Evolutionary conservation across 2,113 vertebrate genomes (phyloP).

Genomic region (Potamarius usumacintae): DNA sequence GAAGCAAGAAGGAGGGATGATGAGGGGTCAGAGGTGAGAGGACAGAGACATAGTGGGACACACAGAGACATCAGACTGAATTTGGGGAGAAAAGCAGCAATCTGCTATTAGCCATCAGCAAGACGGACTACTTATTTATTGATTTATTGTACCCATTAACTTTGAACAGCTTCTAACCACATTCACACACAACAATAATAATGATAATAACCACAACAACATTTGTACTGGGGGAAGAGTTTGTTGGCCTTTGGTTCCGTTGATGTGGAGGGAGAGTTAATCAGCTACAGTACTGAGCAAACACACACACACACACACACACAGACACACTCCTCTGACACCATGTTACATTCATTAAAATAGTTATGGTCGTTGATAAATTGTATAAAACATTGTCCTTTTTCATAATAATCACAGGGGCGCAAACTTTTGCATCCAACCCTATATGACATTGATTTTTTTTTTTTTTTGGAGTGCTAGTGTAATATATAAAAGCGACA

Average conservation of each 20-base stretch:
- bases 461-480: not conserved
- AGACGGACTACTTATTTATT: too few species aligned
- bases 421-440: not conserved
- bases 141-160: too few species aligned
- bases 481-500: not conserved
- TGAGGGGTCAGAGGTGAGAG: slow-evolving; percentile 6
- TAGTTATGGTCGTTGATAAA: not conserved
- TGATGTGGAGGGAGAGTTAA: not conserved
- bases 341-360: not conserved
- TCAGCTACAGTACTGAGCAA: not conserved
- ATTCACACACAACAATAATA: too few species aligned
- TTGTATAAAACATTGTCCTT: not conserved
- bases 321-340: not conserved
- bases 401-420: not conserved
- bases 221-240: not conserved
- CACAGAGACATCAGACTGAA: not conserved
- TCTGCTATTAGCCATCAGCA: not conserved
- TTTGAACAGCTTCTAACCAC: too few species aligned
- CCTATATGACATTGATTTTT: not conserved
- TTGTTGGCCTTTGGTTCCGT: not conserved
- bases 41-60: not conserved
- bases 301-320: not conserved
- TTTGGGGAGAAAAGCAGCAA: slow-evolving; percentile 20
- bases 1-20: slow-evolving; percentile 12
- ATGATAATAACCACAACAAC: too few species aligned